Base-by-base conservation (phyloP, 1,140 invertebrate species). In the Ceratitis capitata region DNA sequence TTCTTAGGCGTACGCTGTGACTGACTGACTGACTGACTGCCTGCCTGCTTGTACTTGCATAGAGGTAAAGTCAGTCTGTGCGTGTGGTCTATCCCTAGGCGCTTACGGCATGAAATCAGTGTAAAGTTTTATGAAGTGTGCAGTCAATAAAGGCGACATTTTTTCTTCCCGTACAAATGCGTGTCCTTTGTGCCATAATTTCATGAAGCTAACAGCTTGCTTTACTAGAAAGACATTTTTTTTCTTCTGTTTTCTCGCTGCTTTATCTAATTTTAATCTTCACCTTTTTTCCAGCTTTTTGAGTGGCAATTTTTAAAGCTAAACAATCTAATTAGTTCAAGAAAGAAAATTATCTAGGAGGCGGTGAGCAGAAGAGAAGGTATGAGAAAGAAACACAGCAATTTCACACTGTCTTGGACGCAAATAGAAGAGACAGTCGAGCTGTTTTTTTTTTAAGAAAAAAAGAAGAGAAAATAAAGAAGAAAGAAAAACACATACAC, bases 51-150 rank as follows among this genome's bases (percentile, higher is more conserved):
- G 19, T 78, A 78, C 42, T 35, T 78, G 39, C 32, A 14, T n/a
- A n/a, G n/a, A n/a, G n/a, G n/a, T n/a, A n/a, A n/a, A n/a, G 69
- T 23, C 39, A 23, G 45, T 23, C 39, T 47, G 6, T 45, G n/a
- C n/a, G n/a, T 61, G 69, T 78, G 69, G 69, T 32, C 42, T 78
- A 78, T 45, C n/a, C 19, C 39, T 45, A 26, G 69, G 69, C 69
- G 69, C 69, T 78, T 78, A 45, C 39, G 19, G 19, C 2, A 78
- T 7, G 39, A 78, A 78, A 78, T 78, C 39, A 45, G 69, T 45
- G n/a, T 45, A 42, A 78, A 78, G 69, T 78, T 78, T 78, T 78
- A 78, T 78, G 69, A 23, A 78, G 69, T 78, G 69, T 78, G 23
- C 19, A 78, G 69, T 78, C 69, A 42, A 78, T 78, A 78, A 78